These are phyloP conservation scores for Epirrhoe tristata DNA, from an alignment of 2,888 invertebrate species.

Conservation along the genomic window DNA sequence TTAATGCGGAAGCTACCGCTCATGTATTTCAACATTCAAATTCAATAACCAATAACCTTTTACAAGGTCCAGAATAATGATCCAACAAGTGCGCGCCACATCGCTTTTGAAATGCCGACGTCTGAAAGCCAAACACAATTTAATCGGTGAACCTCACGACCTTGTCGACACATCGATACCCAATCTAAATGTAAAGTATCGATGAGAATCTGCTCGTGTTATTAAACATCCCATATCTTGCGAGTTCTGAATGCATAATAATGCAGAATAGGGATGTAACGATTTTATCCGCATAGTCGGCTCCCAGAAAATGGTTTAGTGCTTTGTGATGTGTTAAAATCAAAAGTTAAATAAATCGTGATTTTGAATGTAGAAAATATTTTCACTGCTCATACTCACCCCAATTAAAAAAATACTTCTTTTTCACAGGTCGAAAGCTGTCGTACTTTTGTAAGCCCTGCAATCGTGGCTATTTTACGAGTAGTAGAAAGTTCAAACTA, in stretches of 20 bases:
- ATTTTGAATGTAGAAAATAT: too few relatives aligned
- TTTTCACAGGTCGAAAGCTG: too few relatives aligned
- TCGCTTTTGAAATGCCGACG: constrained; percentile 15
- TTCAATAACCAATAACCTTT: constrained; percentile 15
- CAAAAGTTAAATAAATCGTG: background rate
- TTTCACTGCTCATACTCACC: too few relatives aligned
- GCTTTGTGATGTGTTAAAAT: background rate
- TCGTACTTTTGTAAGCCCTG: too few relatives aligned
- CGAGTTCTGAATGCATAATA: constrained; percentile 73
- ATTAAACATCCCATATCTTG: constrained; percentile 73
- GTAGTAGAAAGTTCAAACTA: background rate
- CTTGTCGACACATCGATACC: constrained; percentile 38
- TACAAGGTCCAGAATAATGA: constrained; percentile 15
- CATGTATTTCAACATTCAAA: constrained; percentile 4
- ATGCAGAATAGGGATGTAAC: constrained; percentile 33
- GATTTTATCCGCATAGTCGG: constrained; percentile 9
- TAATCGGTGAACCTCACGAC: constrained; percentile 33
- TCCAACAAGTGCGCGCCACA: constrained; percentile 16
- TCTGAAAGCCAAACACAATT: constrained; percentile 29
- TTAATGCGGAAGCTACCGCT: background rate
- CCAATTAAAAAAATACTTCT: too few relatives aligned
- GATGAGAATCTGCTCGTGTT: constrained; percentile 60
- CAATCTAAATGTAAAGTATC: constrained; percentile 49
- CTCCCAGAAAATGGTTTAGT: background rate
- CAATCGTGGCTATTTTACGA: background rate